Percentiles rank a stretch among this genome's conserved stretches.
These are phyloP conservation scores for Pseudomyrmex sp. DNA, from an alignment of 1,140 invertebrate genomes.

Conservation along the genomic window DNA sequence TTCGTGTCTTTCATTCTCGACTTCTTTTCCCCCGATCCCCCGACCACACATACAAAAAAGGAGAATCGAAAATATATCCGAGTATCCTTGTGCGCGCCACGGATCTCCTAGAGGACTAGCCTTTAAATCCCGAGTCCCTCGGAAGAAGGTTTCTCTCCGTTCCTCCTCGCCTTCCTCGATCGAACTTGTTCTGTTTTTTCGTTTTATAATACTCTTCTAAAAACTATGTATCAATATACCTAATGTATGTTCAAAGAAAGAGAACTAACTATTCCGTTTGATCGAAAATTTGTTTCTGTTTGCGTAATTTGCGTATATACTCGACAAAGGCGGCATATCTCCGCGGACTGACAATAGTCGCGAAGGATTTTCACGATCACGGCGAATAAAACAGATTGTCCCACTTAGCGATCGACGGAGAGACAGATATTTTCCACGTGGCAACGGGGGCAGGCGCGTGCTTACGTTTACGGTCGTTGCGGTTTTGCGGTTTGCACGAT, in stretches of 20 bases:
- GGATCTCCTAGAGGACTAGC: slow-evolving; percentile 59
- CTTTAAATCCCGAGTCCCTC: slow-evolving; percentile 43
- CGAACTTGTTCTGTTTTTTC: background rate
- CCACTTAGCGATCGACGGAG: background rate
- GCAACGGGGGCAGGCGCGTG: slow-evolving; percentile 60
- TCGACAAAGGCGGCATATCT: too few relatives aligned
- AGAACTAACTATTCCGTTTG: background rate
- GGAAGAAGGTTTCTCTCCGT: slow-evolving; percentile 22
- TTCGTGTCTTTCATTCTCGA: slow-evolving; percentile 45
- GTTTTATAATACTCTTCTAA: background rate
- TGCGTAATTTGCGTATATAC: background rate
- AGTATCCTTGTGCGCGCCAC: slow-evolving; percentile 43
- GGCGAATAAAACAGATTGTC: slow-evolving; percentile 9
- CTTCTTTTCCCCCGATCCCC: slow-evolving; percentile 45
- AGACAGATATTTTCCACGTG: slow-evolving; percentile 61
- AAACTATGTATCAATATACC: background rate
- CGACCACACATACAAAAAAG: background rate
- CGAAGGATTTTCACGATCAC: background rate
- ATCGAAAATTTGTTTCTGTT: background rate
- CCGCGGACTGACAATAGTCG: background rate
- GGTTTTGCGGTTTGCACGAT: slow-evolving; percentile 71
- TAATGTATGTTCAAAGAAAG: background rate
- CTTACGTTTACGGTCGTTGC: slow-evolving; percentile 72
- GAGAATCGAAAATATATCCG: slow-evolving; percentile 46
- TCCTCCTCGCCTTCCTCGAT: background rate